Evolutionary conservation across 2,797 vertebrate species (phyloP).

Genomic region (Echiichthys vipera): DNA sequence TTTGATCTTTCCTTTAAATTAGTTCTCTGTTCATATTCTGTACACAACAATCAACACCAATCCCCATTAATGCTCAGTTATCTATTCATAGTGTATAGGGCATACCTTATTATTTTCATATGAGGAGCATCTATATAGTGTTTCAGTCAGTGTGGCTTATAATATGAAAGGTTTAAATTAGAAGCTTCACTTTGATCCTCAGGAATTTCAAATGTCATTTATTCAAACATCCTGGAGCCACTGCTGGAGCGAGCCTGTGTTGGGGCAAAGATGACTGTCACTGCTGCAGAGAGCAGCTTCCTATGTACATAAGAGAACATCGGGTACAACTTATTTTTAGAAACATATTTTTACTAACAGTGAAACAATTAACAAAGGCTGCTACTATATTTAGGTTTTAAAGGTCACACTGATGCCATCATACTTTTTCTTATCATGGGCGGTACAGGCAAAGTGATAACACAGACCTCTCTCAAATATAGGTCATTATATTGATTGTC

Average conservation of each 20-base stretch:
- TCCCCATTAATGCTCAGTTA: conserved; percentile 3
- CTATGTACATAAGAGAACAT: conserved; percentile 45
- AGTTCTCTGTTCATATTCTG: neutral
- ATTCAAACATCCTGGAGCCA: conserved; percentile 67
- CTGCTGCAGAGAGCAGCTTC: conserved; percentile 49
- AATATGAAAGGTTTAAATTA: neutral
- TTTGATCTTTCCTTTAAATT: neutral
- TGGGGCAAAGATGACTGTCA: conserved; percentile 35
- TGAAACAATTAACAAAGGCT: conserved; percentile 75
- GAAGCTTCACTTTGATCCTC: conserved; percentile 45
- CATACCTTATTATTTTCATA: conserved; percentile 1
- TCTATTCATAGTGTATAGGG: neutral
- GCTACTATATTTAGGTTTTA: conserved; percentile 70
- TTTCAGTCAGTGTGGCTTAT: conserved; percentile 1
- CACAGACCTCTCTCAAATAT: conserved; percentile 10
- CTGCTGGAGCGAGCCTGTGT: conserved; percentile 53
- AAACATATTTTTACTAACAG: conserved; percentile 48
- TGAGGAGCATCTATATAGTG: conserved; percentile 12
- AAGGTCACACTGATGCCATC: conserved; percentile 62
- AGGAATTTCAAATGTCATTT: conserved; percentile 63
- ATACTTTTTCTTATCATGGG: conserved; percentile 4
- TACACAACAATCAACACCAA: neutral
- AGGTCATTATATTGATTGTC: conserved; percentile 34
- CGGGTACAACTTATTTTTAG: conserved; percentile 64
- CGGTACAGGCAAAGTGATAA: conserved; percentile 3